Evolutionary conservation across 2,113 vertebrate genomes (phyloP).

Genomic region (Trochalopteron elliotii): DNA sequence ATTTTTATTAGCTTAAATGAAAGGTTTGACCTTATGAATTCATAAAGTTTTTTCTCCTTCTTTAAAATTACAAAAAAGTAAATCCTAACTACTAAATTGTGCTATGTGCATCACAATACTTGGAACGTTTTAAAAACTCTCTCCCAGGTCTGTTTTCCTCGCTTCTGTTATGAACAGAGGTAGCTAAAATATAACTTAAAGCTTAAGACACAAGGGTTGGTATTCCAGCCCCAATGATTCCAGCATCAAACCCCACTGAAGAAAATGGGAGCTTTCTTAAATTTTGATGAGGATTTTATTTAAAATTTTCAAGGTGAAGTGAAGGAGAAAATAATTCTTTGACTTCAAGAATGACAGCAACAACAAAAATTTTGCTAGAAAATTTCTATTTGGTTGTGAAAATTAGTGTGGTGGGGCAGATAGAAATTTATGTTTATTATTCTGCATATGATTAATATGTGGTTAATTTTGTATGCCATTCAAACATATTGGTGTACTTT

Average conservation of each 20-base stretch:
- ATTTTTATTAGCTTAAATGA: background rate
- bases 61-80: background rate
- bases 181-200: background rate
- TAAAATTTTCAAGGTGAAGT: background rate
- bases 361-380: background rate
- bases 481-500: background rate
- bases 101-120: background rate
- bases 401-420: background rate
- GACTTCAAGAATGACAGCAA: background rate
- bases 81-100: background rate
- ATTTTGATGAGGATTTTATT: background rate
- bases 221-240: background rate
- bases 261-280: background rate
- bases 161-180: background rate
- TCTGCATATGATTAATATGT: background rate
- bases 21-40: background rate
- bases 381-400: background rate
- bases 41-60: background rate
- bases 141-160: background rate
- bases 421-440: background rate
- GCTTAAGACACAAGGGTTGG: background rate
- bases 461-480: background rate
- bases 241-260: rapidly evolving
- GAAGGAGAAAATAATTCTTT: background rate
- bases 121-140: background rate